These are phyloP conservation scores for Odontamblyopus rebecca DNA, from an alignment of 2,797 vertebrate genomes.

Conservation along the genomic window DNA sequence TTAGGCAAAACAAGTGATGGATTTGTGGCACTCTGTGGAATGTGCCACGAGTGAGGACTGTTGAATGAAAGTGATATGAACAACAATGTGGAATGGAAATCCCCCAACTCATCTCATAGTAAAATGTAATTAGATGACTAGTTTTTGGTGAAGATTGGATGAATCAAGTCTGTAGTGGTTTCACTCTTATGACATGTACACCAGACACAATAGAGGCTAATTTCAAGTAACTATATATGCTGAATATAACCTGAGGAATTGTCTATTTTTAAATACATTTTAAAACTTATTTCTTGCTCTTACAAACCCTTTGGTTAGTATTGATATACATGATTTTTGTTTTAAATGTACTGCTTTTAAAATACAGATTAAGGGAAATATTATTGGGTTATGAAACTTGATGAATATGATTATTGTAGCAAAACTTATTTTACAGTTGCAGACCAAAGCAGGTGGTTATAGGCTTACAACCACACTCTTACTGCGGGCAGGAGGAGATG, in stretches of 20 bases:
- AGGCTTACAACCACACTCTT: slow-evolving; percentile 63
- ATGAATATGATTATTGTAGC: no score
- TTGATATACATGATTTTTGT: no score
- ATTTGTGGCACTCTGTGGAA: slow-evolving; percentile 28
- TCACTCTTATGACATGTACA: slow-evolving; percentile 7
- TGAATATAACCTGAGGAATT: background rate
- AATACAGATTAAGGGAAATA: no score
- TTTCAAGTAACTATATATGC: background rate
- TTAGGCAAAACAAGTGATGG: slow-evolving; percentile 32
- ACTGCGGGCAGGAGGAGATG: slow-evolving; percentile 74
- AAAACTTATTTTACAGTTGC: no score
- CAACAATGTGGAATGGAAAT: slow-evolving; percentile 46
- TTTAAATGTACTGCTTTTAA: no score
- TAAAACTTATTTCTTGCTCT: no score
- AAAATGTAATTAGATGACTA: slow-evolving; percentile 32
- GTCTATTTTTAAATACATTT: no score
- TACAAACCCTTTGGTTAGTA: no score
- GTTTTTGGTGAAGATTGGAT: background rate
- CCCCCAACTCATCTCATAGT: slow-evolving; percentile 24
- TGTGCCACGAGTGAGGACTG: no score
- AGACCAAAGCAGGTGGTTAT: no score
- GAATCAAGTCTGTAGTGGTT: slow-evolving; percentile 2
- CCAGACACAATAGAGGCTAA: background rate
- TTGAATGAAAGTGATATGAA: slow-evolving; percentile 36
- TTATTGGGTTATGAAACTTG: no score